Evolutionary conservation across 1,140 invertebrate genomes (phyloP).

Genomic region (Pemphigus obesinymphae): DNA sequence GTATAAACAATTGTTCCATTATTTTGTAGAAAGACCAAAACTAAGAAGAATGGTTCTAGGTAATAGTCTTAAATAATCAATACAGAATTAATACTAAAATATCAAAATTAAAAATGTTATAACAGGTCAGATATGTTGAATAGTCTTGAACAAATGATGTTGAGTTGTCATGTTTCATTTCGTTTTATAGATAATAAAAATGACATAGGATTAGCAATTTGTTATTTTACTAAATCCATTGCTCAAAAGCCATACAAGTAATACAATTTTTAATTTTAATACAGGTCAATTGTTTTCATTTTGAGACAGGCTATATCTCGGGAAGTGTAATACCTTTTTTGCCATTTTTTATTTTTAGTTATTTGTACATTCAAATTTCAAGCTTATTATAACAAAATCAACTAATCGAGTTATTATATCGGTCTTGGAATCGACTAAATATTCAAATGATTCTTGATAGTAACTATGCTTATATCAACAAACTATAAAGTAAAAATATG

Average conservation of each 20-base stretch:
- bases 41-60: not conserved
- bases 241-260: constrained; percentile 33
- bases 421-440: too few relatives aligned
- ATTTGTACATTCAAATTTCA: too few relatives aligned
- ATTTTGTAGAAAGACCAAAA: not conserved
- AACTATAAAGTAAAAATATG: too few relatives aligned
- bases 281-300: not conserved
- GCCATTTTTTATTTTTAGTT: too few relatives aligned
- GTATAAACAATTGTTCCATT: not conserved
- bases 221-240: constrained; percentile 9
- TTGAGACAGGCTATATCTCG: too few relatives aligned
- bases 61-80: not conserved
- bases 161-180: constrained; percentile 13
- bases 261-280: not conserved
- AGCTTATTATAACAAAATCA: too few relatives aligned
- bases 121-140: not conserved
- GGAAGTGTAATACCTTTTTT: too few relatives aligned
- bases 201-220: not conserved
- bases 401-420: too few relatives aligned
- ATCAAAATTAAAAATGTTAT: not conserved
- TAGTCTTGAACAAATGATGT: constrained; percentile 16
- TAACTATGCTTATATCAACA: too few relatives aligned
- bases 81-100: not conserved
- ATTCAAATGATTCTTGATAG: too few relatives aligned
- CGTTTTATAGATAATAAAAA: constrained; percentile 30